A percentile compares a stretch with the other conserved stretches of the same genome.
phyloP scores from a whole-genome alignment of 2,888 invertebrate genomes.

The Campoletis raptor region DNA sequence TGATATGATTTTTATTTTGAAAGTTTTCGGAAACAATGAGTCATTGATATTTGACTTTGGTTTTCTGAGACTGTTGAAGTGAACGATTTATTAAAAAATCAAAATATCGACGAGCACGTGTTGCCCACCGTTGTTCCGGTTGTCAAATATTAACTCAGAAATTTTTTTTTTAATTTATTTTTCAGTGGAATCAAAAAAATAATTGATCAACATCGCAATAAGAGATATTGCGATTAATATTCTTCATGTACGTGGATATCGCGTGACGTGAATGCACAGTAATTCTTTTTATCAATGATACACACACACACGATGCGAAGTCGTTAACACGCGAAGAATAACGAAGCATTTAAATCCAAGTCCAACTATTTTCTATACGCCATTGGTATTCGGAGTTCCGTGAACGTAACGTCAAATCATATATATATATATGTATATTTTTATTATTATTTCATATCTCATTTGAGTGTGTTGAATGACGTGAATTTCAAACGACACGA shows the following conservation, averaged over 20 bases:
- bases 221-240: slow-evolving; percentile 9
- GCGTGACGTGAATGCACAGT: slow-evolving; percentile 24
- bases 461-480: slow-evolving; percentile 1
- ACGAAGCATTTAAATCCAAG: slow-evolving; percentile 11
- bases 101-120: no score
- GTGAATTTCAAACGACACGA: neutral
- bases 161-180: neutral
- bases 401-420: slow-evolving; percentile 3
- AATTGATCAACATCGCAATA: neutral
- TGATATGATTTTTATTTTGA: neutral
- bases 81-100: no score
- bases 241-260: slow-evolving; percentile 7
- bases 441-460: neutral
- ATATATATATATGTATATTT: no score
- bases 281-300: slow-evolving; percentile 30
- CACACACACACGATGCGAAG: slow-evolving; percentile 13
- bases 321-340: slow-evolving; percentile 41
- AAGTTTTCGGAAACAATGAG: neutral
- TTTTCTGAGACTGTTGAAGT: no score
- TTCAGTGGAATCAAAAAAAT: neutral
- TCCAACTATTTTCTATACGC: slow-evolving; percentile 37
- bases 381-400: slow-evolving; percentile 25
- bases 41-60: neutral
- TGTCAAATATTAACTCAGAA: neutral
- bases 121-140: neutral